Conservation (phyloP, 2,113 vertebrate species). For the Microtus montanus region DNA sequence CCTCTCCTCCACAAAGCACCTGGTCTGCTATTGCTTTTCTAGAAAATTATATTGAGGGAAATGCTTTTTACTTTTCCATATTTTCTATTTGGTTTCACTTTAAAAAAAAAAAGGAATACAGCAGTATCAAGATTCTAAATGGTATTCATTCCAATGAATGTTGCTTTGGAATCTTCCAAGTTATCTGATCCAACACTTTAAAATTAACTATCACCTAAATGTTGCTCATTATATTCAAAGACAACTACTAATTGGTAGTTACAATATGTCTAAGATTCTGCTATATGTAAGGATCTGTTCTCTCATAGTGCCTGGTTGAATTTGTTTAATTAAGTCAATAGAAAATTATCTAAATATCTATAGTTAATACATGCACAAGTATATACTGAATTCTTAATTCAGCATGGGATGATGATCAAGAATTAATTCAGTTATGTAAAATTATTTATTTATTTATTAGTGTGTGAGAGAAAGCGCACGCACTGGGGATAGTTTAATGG, state of each 20-base stretch:
- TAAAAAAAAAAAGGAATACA: background rate
- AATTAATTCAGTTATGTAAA: background rate
- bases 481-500: background rate
- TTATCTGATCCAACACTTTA: constrained; percentile 6
- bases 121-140: constrained; percentile 31
- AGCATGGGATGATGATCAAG: background rate
- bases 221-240: background rate
- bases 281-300: background rate
- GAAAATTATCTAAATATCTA: constrained; percentile 11
- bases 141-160: background rate
- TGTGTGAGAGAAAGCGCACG: background rate
- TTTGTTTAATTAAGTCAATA: constrained; percentile 34
- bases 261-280: background rate
- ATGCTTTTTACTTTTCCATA: constrained; percentile 42
- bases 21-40: constrained; percentile 44
- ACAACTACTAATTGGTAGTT: constrained; percentile 10
- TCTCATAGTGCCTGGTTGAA: background rate
- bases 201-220: constrained; percentile 42
- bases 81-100: constrained; percentile 53
- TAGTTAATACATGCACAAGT: background rate
- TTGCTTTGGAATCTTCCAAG: constrained; percentile 4
- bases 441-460: background rate
- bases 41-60: constrained; percentile 48
- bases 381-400: constrained; percentile 16
- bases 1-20: constrained; percentile 39